These are phyloP conservation scores for Pangasius djambal DNA, from an alignment of 2,797 vertebrate species.

Conservation along the genomic window DNA sequence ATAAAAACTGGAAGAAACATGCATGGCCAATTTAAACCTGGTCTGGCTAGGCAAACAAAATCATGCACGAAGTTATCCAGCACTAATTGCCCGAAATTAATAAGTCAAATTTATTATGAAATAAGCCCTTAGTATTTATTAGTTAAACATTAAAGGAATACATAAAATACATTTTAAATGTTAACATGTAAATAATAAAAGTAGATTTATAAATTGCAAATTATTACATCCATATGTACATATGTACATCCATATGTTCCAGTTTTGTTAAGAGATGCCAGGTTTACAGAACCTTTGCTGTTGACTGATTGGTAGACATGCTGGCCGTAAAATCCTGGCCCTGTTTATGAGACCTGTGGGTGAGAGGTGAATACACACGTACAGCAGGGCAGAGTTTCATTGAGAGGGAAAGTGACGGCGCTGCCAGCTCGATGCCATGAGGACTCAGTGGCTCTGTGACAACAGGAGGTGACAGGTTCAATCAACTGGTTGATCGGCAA, in stretches of 20 bases:
- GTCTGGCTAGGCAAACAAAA: background rate
- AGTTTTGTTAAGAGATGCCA: background rate
- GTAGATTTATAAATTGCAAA: background rate
- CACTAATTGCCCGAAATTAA: background rate
- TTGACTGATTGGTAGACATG: constrained; percentile 38
- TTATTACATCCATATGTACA: background rate
- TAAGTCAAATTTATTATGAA: background rate
- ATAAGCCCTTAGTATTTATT: background rate
- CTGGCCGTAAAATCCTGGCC: constrained; percentile 29
- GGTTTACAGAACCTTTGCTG: background rate
- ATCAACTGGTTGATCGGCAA: constrained; percentile 69
- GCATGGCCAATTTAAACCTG: background rate
- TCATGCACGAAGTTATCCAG: background rate
- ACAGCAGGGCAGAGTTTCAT: constrained; percentile 2
- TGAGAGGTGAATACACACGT: constrained; percentile 34
- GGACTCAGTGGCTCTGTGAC: constrained; percentile 60
- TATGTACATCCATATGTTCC: background rate
- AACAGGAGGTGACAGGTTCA: constrained; percentile 72
- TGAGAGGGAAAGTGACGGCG: constrained; percentile 31
- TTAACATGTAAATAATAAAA: background rate
- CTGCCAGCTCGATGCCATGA: constrained; percentile 61
- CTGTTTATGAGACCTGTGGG: constrained; percentile 37
- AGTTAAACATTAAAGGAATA: background rate
- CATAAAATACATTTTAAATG: background rate
- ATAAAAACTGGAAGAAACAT: background rate